Conservation (phyloP, 2,113 vertebrate genomes). For the Struthio camelus region DNA sequence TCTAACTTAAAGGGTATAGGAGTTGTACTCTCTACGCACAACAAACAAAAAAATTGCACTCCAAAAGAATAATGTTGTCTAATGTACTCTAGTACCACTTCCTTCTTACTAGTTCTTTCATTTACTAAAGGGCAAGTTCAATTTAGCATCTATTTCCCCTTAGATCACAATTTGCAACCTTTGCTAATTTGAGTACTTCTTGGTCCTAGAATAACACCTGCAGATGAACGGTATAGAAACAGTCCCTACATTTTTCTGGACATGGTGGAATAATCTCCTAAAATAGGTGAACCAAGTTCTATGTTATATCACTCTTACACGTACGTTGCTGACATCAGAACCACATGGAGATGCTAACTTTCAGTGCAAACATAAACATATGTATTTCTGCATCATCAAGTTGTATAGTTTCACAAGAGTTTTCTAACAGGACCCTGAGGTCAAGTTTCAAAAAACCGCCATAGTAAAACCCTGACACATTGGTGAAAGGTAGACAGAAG, state of each 20-base stretch:
- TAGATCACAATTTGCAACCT: background rate
- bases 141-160: background rate
- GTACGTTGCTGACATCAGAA: background rate
- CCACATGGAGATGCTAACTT: background rate
- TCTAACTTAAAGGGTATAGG: background rate
- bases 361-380: background rate
- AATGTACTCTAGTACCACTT: fast-evolving
- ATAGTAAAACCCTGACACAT: background rate
- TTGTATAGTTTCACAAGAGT: background rate
- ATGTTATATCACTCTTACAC: background rate
- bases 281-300: background rate
- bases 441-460: background rate
- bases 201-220: background rate
- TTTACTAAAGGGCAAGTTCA: background rate
- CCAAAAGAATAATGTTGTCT: background rate
- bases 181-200: background rate
- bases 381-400: background rate
- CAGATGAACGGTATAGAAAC: background rate
- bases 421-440: background rate
- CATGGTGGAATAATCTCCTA: background rate
- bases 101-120: background rate
- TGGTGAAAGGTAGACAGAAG: background rate
- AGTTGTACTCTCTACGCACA: background rate
- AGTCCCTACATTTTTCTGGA: background rate
- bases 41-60: background rate